Percentiles rank a stretch among this genome's conserved stretches.
These are phyloP conservation scores for Echinometra lucunter DNA, from an alignment of 53 echinoderm and acorn worm species.

Conservation along the genomic window DNA sequence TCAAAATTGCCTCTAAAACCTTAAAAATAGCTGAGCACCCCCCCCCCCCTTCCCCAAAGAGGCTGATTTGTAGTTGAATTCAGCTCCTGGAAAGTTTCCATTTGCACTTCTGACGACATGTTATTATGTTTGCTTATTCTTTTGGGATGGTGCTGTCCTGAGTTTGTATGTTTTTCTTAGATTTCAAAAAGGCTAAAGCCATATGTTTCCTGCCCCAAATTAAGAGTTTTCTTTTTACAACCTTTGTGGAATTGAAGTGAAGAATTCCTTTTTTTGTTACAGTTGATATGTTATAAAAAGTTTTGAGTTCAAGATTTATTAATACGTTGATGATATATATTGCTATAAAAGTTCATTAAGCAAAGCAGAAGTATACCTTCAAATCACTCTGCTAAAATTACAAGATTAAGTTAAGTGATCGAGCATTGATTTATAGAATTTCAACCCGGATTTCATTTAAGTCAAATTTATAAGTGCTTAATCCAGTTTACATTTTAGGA, in stretches of 20 bases:
- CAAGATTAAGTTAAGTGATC: slow-evolving; percentile 41
- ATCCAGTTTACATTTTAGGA: slow-evolving; percentile 33
- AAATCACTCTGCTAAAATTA: slow-evolving; percentile 51
- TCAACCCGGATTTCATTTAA: slow-evolving; percentile 52
- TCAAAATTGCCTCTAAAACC: too few relatives aligned
- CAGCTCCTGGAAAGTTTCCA: background rate
- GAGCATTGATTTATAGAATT: too few relatives aligned
- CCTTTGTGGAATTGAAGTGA: slow-evolving; percentile 37
- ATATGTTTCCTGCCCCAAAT: slow-evolving; percentile 18
- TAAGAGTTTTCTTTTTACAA: slow-evolving; percentile 36
- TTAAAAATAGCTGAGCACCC: slow-evolving; percentile 20
- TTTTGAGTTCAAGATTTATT: slow-evolving; percentile 24
- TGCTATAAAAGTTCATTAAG: slow-evolving; percentile 37
- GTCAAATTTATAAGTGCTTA: slow-evolving; percentile 55
- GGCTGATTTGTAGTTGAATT: slow-evolving; percentile 31
- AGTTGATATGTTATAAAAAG: slow-evolving; percentile 25
- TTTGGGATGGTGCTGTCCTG: slow-evolving; percentile 25
- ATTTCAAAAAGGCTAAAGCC: slow-evolving; percentile 21
- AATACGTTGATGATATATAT: slow-evolving; percentile 9
- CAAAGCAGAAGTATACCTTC: slow-evolving; percentile 27
- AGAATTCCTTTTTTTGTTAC: slow-evolving; percentile 12
- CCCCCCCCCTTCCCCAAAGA: slow-evolving; percentile 5
- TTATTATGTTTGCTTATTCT: slow-evolving; percentile 23
- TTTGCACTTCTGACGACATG: slow-evolving; percentile 26
- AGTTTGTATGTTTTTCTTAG: slow-evolving; percentile 14